These are phyloP conservation scores for Canis aureus DNA, from an alignment of 2,113 vertebrate genomes.

Conservation along the genomic window DNA sequence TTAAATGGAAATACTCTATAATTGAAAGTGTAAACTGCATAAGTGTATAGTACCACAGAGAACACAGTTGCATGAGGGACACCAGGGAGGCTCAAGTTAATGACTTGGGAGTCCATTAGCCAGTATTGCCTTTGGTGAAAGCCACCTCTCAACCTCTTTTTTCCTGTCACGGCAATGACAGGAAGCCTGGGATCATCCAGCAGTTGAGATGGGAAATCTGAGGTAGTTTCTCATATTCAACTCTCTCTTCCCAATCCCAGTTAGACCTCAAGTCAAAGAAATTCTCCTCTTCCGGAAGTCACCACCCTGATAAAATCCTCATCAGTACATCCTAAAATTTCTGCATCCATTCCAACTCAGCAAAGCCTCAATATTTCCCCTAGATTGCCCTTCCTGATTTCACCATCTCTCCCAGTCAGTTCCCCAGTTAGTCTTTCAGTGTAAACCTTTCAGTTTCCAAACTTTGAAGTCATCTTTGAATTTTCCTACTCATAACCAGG, in stretches of 20 bases:
- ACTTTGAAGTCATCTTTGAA: not conserved
- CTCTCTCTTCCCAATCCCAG: not conserved
- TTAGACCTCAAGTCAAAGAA: not conserved
- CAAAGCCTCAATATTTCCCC: not conserved
- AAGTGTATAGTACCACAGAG: not conserved
- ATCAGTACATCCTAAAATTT: not conserved
- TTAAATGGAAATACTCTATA: not conserved
- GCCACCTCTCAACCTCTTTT: not conserved
- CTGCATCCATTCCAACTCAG: not conserved
- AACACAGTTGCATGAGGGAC: not conserved
- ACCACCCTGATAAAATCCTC: not conserved
- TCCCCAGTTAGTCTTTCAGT: not conserved
- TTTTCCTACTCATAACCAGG: not conserved
- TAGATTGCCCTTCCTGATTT: not conserved
- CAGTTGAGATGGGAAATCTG: not conserved
- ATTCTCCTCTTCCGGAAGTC: not conserved
- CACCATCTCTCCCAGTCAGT: not conserved
- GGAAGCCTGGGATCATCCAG: not conserved
- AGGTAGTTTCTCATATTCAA: not conserved
- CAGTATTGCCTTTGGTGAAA: not conserved
- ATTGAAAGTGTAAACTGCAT: not conserved
- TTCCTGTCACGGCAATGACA: not conserved
- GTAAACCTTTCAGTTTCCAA: constrained; percentile 9
- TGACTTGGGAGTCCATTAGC: not conserved
- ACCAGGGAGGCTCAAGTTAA: not conserved